A percentile compares a stretch with the other conserved stretches of the same genome.
Conservation (phyloP, 2,888 invertebrate genomes). For the Reticulitermes lucifugus region DNA sequence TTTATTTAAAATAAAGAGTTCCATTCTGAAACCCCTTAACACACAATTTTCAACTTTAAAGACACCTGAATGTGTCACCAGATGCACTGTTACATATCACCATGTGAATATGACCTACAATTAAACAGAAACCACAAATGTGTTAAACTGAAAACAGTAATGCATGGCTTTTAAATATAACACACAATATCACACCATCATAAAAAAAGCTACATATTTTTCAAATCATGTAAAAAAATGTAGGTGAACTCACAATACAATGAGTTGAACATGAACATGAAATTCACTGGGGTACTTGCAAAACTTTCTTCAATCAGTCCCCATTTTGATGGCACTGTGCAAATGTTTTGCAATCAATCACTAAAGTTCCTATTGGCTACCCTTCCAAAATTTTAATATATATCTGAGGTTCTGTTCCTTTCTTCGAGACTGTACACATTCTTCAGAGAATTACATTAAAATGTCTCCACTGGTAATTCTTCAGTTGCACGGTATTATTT, state of each 20-base stretch:
- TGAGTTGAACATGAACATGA: neutral
- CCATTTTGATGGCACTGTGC: neutral
- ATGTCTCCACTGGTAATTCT: neutral
- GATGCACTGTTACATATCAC: neutral
- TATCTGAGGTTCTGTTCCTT: neutral
- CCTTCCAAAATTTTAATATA: neutral
- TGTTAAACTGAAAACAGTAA: neutral
- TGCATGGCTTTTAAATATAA: slow-evolving; percentile 1
- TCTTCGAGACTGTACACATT: neutral
- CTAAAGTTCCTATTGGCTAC: neutral
- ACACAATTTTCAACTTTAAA: neutral
- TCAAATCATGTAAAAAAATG: neutral
- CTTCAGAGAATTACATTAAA: neutral
- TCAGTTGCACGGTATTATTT: slow-evolving; percentile 14
- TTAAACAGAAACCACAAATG: neutral
- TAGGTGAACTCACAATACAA: neutral
- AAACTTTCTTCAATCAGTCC: neutral
- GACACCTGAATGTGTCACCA: neutral
- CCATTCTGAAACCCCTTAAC: neutral
- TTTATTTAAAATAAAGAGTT: neutral
- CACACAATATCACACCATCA: slow-evolving; percentile 26
- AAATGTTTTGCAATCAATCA: neutral
- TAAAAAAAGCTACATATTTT: slow-evolving; percentile 27
- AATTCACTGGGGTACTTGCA: neutral
- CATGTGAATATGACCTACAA: neutral